Base-by-base conservation (phyloP, 2,797 vertebrate species). In the Liasis olivaceus region DNA sequence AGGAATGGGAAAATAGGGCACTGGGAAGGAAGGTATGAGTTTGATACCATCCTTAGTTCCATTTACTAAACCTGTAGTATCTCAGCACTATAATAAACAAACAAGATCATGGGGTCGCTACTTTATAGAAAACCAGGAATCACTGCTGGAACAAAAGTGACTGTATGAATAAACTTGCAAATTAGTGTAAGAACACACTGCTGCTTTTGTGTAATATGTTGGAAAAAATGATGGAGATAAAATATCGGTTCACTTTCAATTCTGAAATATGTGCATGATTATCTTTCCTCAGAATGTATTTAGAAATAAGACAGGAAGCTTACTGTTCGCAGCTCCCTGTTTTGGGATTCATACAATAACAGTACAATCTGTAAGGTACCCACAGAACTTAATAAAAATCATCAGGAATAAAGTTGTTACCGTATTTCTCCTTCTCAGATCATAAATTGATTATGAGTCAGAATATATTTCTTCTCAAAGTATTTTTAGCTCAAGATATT, bases 121-220 rank as follows among this genome's bases (percentile, higher is more conserved):
- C 24, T 90, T 81, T 81, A 14, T 90, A 58, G 20, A 42, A 47
- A 54, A 15, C 42, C 47, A n/a, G 47, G 64, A 56, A 54, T 56
- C 3, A 28, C 51, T 59, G 62, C n/a, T 66, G 22, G 47, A 85
- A 64, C 84, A 85, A 36, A n/a, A n/a, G 28, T 69, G n/a, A 47
- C 54, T 91, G 4, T 91, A 11, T 88, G 56, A 91, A 51, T 56
- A 20, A 88, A 60, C 20, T 51, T 60, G 36, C 56, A 47, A 91
- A 88, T 91, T 69, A 88, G 31, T 15, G 17, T 81, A 90, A 90
- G 81, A 77, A 62, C 69, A 91, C 24, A 87, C 26, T 87, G 63
- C 63, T 95, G 88, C 58, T 88, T 95, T 93, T 93, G 88, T 89
- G n/a, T 93, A 92, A 94, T 92, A 89, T 95, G 89, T 90, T 56